Percentiles rank a stretch among this genome's conserved stretches.
Conservation (phyloP, 2,888 invertebrate genomes). For the Drosophila eohydei region DNA sequence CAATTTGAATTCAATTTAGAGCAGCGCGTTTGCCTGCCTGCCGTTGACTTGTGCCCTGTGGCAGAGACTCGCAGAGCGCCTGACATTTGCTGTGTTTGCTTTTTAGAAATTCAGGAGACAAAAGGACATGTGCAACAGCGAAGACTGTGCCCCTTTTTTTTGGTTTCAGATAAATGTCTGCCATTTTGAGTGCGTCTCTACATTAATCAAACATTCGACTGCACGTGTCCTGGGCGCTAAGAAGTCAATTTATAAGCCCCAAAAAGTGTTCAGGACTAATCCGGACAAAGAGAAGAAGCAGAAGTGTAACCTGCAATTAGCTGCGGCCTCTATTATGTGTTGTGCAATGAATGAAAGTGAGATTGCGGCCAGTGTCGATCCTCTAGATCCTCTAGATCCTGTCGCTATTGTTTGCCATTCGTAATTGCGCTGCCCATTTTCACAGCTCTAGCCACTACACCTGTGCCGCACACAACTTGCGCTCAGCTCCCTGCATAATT, state of each 20-base stretch:
- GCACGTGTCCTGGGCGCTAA: slow-evolving; percentile 74
- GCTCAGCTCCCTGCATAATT: slow-evolving; percentile 44
- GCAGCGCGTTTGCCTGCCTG: slow-evolving; percentile 38
- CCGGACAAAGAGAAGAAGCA: slow-evolving; percentile 1
- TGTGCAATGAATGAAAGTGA: slow-evolving; percentile 81
- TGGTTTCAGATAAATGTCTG: slow-evolving; percentile 22
- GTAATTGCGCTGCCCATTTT: slow-evolving; percentile 66
- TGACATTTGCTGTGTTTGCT: slow-evolving; percentile 62
- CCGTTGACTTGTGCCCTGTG: slow-evolving; percentile 73
- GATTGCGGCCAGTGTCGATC: slow-evolving; percentile 46
- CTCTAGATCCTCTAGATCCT: slow-evolving; percentile 5
- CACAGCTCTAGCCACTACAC: slow-evolving; percentile 56
- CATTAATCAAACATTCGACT: slow-evolving; percentile 63
- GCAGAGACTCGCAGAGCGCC: slow-evolving; percentile 19
- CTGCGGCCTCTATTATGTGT: slow-evolving; percentile 67
- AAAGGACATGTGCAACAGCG: slow-evolving; percentile 73
- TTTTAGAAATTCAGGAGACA: slow-evolving; percentile 62
- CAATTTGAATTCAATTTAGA: slow-evolving; percentile 82
- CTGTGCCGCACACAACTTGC: slow-evolving; percentile 45
- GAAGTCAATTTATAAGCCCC: slow-evolving; percentile 68
- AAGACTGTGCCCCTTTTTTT: slow-evolving; percentile 25
- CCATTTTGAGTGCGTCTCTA: slow-evolving; percentile 56
- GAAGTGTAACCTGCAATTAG: slow-evolving; percentile 57
- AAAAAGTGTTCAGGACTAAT: slow-evolving; percentile 46
- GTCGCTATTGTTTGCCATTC: slow-evolving; percentile 58